A percentile compares a stretch with the other conserved stretches of the same genome.
Evolutionary conservation across 2,888 invertebrate species (phyloP).

Genomic region (Cosmopolites sordidus): DNA sequence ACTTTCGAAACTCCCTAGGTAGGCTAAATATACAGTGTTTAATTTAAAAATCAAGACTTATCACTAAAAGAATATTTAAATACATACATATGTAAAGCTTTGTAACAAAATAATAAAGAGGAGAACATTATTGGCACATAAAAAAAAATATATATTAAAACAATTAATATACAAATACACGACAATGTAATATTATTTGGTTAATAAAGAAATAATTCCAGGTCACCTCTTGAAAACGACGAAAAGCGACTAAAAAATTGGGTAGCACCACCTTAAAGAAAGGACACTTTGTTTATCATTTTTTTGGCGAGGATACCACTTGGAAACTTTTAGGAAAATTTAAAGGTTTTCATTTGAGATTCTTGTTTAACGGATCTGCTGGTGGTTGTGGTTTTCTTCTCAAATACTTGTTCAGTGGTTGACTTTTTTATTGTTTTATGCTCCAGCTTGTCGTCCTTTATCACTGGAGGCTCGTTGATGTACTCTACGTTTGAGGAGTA

Average conservation of each 20-base stretch:
- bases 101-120: conserved; percentile 8
- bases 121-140: conserved; percentile 25
- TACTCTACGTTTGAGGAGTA: conserved; percentile 43
- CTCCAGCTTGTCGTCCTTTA: conserved; percentile 57
- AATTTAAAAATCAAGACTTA: conserved; percentile 4
- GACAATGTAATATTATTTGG: conserved; percentile 18
- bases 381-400: conserved; percentile 64
- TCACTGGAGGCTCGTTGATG: conserved; percentile 42
- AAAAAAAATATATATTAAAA: conserved; percentile 23
- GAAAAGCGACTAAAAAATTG: not conserved
- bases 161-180: conserved; percentile 15
- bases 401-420: conserved; percentile 64
- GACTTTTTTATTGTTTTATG: conserved; percentile 65
- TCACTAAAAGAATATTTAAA: conserved; percentile 3
- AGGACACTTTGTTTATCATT: conserved; percentile 32
- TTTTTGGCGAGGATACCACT: too few species aligned
- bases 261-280: conserved; percentile 39
- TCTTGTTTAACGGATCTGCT: conserved; percentile 50
- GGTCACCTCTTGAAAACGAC: not conserved
- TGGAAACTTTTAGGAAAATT: conserved; percentile 31
- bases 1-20: conserved; percentile 13
- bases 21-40: not conserved
- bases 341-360: conserved; percentile 46
- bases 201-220: conserved; percentile 7
- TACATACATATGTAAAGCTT: conserved; percentile 8